Evolutionary conservation across 2,797 vertebrate genomes (phyloP), one percentile per base, ranked within the genome.

Genomic region (Mormyrops boulengeri): DNA sequence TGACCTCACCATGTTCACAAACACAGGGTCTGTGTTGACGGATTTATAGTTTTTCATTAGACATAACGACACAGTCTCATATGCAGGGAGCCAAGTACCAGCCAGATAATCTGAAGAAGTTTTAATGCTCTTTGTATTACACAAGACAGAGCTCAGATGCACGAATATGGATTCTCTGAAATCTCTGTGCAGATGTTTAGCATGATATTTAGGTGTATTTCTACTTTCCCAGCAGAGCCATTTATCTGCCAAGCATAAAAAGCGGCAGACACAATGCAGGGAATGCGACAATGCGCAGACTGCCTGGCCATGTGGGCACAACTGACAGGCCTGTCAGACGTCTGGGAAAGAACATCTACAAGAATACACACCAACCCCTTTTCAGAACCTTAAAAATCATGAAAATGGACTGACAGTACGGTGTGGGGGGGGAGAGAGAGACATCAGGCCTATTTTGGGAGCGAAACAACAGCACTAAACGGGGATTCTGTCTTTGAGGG

Each of bases 91-190:
- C 73, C 73, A 14, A 80, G 73, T 19, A n/a, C 12, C 73, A 80
- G 38, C 34, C 17, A 44, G 73, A 80, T 41, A 38, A 41, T 8
- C 38, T 44, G 30, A 1, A 17, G 12, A 30, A 19, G 73, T 44
- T 41, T 4, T 80, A 80, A 80, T 7, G 38, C 14, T 80, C 55
- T 17, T 57, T 57, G 55, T 1, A 19, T 80, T 41, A 3, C 22
- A 12, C 47, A 50, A 9, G 38, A 89, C 34, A 47, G 52, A 89
- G 34, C 19, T n/a, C 57, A 77, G 90, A 89, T 12, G 88, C 87
- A 55, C 14, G 0, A 69, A 88, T 47, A 90, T 84, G 84, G 90
- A 87, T 34, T 2, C 49, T 26, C 14, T 19, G 26, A 34, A 55
- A 7, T 87, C 50, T 53, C 22, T 38, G 8, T 57, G 85, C 85